Percentiles rank a stretch among this genome's conserved stretches.
These are phyloP conservation scores for Liasis olivaceus DNA, from an alignment of 2,797 vertebrate genomes.

Conservation along the genomic window DNA sequence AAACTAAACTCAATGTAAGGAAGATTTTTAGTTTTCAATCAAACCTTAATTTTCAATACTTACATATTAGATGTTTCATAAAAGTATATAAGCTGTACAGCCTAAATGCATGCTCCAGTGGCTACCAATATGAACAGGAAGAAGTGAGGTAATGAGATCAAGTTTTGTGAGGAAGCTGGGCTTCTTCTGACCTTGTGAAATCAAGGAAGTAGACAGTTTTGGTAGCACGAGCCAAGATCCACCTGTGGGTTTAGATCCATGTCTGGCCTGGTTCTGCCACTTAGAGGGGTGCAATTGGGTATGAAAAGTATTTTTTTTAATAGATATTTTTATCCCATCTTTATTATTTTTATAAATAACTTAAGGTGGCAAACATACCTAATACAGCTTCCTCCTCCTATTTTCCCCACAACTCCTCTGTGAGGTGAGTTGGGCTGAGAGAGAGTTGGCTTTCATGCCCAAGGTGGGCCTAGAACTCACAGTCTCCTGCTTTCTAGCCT, in stretches of 20 bases:
- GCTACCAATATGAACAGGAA: neutral
- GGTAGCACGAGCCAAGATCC: neutral
- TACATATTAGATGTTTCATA: neutral
- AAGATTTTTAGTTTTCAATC: neutral
- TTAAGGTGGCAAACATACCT: too few species aligned
- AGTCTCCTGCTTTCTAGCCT: too few species aligned
- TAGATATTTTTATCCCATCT: too few species aligned
- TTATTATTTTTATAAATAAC: too few species aligned
- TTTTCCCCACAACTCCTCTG: too few species aligned
- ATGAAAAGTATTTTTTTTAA: neutral
- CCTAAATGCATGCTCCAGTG: neutral
- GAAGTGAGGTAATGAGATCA: neutral
- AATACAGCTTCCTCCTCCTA: too few species aligned
- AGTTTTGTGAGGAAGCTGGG: neutral
- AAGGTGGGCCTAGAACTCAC: too few species aligned
- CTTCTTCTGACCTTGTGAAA: neutral
- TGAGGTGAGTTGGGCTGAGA: too few species aligned
- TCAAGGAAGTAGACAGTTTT: neutral
- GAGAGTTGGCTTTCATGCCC: too few species aligned
- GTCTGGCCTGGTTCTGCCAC: neutral
- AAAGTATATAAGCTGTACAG: neutral
- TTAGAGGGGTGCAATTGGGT: neutral
- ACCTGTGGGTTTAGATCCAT: neutral
- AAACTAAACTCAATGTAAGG: neutral
- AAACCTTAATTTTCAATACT: neutral